Conservation (phyloP, 2,888 invertebrate genomes). For the Teleiodes luculella region DNA sequence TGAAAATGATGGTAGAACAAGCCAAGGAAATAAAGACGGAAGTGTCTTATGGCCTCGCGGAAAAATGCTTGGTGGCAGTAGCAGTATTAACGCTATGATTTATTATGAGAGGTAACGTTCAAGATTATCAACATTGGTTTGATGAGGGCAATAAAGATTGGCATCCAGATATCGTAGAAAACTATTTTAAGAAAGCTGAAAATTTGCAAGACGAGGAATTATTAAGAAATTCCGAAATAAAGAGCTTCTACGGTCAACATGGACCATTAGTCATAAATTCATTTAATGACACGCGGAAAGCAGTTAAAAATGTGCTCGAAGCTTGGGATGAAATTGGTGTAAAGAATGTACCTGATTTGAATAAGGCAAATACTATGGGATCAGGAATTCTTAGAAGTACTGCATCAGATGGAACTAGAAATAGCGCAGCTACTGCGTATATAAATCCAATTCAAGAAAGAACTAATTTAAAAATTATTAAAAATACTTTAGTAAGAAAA, state of each 20-base stretch:
- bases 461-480: conserved; percentile 53
- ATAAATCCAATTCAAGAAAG: conserved; percentile 41
- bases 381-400: conserved; percentile 62
- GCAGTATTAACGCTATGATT: conserved; percentile 74
- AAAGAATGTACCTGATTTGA: conserved; percentile 44
- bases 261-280: conserved; percentile 15
- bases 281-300: conserved; percentile 9
- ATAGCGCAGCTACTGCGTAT: conserved; percentile 70
- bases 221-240: conserved; percentile 65
- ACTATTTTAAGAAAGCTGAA: conserved; percentile 74
- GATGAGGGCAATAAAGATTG: conserved; percentile 74
- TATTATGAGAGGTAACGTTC: conserved; percentile 67
- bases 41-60: conserved; percentile 77
- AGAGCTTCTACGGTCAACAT: conserved; percentile 11
- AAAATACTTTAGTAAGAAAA: conserved; percentile 67
- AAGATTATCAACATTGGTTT: conserved; percentile 70
- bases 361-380: conserved; percentile 55
- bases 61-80: conserved; percentile 77
- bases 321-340: conserved; percentile 62
- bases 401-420: conserved; percentile 58
- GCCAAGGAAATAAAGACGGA: conserved; percentile 76
- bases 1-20: conserved; percentile 83
- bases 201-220: conserved; percentile 34
- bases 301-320: conserved; percentile 32
- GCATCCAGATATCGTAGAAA: conserved; percentile 64